Percentiles rank a stretch among this genome's conserved stretches.
Conservation (phyloP, 1,140 invertebrate species). For the Helicoverpa zea region DNA sequence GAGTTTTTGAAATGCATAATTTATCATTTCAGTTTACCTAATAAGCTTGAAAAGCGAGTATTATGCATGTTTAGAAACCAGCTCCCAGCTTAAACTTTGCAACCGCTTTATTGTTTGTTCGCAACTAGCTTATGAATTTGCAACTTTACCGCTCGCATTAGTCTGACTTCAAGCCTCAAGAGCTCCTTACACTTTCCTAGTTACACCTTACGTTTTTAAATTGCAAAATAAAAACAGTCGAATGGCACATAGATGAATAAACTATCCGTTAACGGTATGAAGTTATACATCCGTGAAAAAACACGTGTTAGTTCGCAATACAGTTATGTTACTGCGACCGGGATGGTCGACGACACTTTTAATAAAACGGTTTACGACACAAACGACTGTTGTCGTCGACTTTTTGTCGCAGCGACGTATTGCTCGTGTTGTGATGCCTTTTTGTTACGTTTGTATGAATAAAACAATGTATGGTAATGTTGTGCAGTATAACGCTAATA, state of each 20-base stretch:
- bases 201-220: constrained; percentile 5
- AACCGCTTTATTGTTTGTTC: neutral
- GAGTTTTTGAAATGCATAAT: neutral
- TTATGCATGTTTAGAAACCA: neutral
- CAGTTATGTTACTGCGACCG: constrained; percentile 32
- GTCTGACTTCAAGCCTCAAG: neutral
- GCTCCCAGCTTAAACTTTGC: neutral
- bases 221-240: neutral
- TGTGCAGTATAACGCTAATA: constrained; percentile 10
- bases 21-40: neutral
- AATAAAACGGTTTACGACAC: constrained; percentile 55
- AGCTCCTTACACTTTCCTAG: constrained; percentile 2
- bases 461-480: constrained; percentile 27
- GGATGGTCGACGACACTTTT: constrained; percentile 49
- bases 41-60: neutral
- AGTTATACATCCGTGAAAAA: constrained; percentile 17
- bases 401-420: constrained; percentile 32
- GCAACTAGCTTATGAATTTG: neutral
- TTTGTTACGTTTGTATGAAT: constrained; percentile 38
- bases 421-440: neutral
- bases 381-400: constrained; percentile 47
- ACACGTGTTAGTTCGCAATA: neutral
- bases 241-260: constrained; percentile 22
- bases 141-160: constrained; percentile 3
- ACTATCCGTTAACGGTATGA: constrained; percentile 18